Evolutionary conservation across 1,140 invertebrate genomes (phyloP), one percentile per base, ranked within the genome.

Genomic region (Mya arenaria): DNA sequence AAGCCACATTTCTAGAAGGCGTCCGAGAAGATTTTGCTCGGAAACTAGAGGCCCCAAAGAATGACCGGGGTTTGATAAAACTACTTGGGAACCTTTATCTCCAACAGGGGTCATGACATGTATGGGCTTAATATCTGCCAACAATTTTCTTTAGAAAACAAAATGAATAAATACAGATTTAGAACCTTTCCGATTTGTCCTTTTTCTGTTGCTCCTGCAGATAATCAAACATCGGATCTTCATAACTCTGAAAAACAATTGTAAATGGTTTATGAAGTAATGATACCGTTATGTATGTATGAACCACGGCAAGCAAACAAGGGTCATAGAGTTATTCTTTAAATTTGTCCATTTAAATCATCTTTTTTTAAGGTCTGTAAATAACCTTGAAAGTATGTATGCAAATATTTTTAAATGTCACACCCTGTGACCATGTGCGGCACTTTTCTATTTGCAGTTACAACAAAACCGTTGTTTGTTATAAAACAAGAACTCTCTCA

Each of bases 201-300:
- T n/a, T 78, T 23, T 52, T 66, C 25, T 37, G 37, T 48, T 78
- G 74, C 52, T 39, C 8, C 34, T 78, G 44, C 17, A 78, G 23
- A 66, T 78, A 78, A 17, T 78, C 32, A 65, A 66, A 36, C 74
- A 78, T 78, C 5, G 74, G 74, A 63, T 78, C 74, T 62, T 78
- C 74, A 78, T 25, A 78, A 62, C 74, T 78, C 74, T 78, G 74
- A 36, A 78, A 78, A n/a, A 8, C 52, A 30, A 75, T 63, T n/a
- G 19, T 5, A n/a, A 63, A 36, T 32, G n/a, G 36, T 17, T 8
- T 63, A 32, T 63, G 17, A 4, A 32, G n/a, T 36, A 28, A 5
- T 41, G 28, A 30, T 41, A 19, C 6, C 44, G 4, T 44, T 28
- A 41, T 37, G 17, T 25, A 4, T 41, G 6, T 5, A 23, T 41